phyloP scores from a whole-genome alignment of 2,888 invertebrate species.

The Cordilura impudica region DNA sequence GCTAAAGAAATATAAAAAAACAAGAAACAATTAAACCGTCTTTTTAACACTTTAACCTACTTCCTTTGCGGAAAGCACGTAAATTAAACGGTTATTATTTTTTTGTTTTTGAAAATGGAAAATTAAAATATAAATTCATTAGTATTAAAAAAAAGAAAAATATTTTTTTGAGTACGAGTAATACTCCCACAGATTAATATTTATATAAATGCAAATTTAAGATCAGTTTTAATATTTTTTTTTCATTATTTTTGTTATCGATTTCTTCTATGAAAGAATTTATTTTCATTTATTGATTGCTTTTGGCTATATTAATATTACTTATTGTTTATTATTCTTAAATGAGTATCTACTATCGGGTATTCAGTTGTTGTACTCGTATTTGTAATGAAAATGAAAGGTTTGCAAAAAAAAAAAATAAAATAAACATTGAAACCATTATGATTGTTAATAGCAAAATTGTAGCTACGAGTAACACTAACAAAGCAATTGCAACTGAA shows the following conservation, averaged over 20 bases:
- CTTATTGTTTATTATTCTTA: slow-evolving; percentile 33
- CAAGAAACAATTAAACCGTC: background rate
- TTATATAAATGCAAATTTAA: background rate
- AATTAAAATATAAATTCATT: background rate
- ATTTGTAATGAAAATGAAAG: slow-evolving; percentile 59
- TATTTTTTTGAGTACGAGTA: background rate
- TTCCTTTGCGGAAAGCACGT: slow-evolving; percentile 62
- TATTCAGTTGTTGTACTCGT: slow-evolving; percentile 15
- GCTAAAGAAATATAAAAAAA: slow-evolving; percentile 2
- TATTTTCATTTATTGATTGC: slow-evolving; percentile 50
- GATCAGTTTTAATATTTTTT: background rate
- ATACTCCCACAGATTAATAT: too few relatives aligned
- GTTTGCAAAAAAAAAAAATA: slow-evolving; percentile 20
- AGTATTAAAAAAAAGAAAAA: background rate
- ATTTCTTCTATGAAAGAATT: slow-evolving; percentile 18
- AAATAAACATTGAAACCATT: background rate
- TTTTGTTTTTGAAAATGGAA: slow-evolving; percentile 3
- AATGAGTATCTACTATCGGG: slow-evolving; percentile 32
- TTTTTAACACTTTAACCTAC: slow-evolving; percentile 60
- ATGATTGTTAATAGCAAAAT: slow-evolving; percentile 27
- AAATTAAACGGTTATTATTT: slow-evolving; percentile 55
- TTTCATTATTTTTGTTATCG: slow-evolving; percentile 21
- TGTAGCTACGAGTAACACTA: slow-evolving; percentile 48
- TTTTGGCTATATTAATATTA: slow-evolving; percentile 58
- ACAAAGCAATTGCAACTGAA: slow-evolving; percentile 62